These are phyloP conservation scores for Elgonia sp. DNA, from an alignment of 2,888 invertebrate species.

Conservation along the genomic window DNA sequence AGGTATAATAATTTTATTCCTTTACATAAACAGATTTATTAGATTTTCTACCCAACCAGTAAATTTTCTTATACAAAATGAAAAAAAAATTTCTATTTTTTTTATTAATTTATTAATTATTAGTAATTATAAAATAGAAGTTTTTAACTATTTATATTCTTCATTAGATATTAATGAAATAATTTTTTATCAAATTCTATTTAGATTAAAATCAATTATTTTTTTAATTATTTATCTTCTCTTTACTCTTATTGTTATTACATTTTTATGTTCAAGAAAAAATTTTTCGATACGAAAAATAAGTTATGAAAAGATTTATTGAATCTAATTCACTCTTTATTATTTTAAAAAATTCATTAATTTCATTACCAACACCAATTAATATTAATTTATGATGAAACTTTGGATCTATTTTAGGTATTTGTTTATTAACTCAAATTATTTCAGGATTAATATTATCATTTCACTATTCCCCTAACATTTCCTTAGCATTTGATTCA, in stretches of 20 bases:
- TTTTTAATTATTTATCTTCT: conserved; percentile 87
- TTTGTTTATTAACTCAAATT: conserved; percentile 90
- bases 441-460: conserved; percentile 91
- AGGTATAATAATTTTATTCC: conserved; percentile 90
- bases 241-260: conserved; percentile 88
- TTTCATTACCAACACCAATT: conserved; percentile 89
- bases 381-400: conserved; percentile 91
- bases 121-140: too few relatives aligned
- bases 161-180: conserved; percentile 71
- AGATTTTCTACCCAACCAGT: conserved; percentile 47
- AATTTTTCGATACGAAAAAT: conserved; percentile 87
- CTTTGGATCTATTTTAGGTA: conserved; percentile 90
- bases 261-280: conserved; percentile 89
- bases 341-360: conserved; percentile 89
- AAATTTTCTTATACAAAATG: conserved; percentile 71
- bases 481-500: conserved; percentile 90
- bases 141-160: conserved; percentile 22
- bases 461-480: conserved; percentile 91
- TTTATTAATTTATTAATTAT: conserved; percentile 23
- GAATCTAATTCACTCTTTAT: conserved; percentile 83
- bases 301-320: conserved; percentile 77
- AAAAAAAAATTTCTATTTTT: conserved; percentile 20
- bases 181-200: conserved; percentile 74
- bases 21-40: conserved; percentile 88
- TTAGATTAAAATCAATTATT: conserved; percentile 81